Conservation (phyloP, 2,888 invertebrate species). For the Hirtodrosophila trivittata region DNA sequence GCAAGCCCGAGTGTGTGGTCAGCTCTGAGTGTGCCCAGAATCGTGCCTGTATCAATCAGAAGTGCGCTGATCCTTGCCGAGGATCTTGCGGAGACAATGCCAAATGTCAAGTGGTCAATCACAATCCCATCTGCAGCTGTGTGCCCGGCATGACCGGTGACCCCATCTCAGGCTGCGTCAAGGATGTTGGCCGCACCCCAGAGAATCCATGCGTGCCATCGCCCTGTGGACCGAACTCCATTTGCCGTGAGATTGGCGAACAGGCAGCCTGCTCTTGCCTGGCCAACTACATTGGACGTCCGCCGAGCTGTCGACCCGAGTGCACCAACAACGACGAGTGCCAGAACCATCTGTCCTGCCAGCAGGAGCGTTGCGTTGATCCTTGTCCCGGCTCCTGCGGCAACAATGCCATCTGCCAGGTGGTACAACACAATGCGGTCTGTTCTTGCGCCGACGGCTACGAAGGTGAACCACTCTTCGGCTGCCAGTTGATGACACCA, state of each 20-base stretch:
- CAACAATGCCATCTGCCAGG: conserved; percentile 90
- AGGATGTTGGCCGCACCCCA: conserved; percentile 79
- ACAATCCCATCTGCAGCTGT: conserved; percentile 89
- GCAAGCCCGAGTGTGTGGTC: conserved; percentile 88
- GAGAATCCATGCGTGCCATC: conserved; percentile 90
- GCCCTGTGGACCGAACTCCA: conserved; percentile 93
- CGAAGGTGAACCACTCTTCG: conserved; percentile 89
- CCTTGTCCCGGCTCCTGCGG: conserved; percentile 93
- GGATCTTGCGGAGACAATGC: conserved; percentile 88
- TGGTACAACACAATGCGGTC: conserved; percentile 92
- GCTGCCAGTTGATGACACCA: conserved; percentile 84
- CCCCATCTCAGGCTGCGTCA: conserved; percentile 86
- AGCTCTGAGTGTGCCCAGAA: conserved; percentile 88
- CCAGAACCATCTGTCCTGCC: conserved; percentile 91
- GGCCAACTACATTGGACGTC: conserved; percentile 91
- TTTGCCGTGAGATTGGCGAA: conserved; percentile 91
- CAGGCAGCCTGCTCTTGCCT: conserved; percentile 94
- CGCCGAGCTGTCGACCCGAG: conserved; percentile 94
- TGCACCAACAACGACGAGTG: conserved; percentile 92
- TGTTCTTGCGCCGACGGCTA: conserved; percentile 93
- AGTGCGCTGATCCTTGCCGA: conserved; percentile 88
- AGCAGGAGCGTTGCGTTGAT: conserved; percentile 91
- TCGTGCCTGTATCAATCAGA: conserved; percentile 86
- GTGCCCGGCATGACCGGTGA: conserved; percentile 87
- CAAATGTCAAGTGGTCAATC: conserved; percentile 88